These are phyloP conservation scores for Alethe diademata DNA, from an alignment of 2,113 vertebrate species.

Conservation along the genomic window DNA sequence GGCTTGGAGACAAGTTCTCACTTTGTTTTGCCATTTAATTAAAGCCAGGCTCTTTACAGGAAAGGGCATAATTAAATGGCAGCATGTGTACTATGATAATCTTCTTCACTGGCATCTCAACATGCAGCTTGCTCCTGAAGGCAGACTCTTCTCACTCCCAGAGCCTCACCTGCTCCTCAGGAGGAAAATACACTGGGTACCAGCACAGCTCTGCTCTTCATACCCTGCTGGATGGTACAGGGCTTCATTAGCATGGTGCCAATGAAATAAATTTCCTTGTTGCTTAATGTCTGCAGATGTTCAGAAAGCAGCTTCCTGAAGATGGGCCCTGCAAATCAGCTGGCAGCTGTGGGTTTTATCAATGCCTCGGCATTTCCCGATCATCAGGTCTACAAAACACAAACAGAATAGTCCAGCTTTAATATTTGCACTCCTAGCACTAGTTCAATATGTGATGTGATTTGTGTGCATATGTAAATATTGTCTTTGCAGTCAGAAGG, in stretches of 20 bases:
- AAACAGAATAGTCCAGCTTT: background rate
- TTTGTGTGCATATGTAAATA: conserved; percentile 38
- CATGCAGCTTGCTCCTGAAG: background rate
- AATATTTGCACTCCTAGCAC: background rate
- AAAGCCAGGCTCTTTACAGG: conserved; percentile 54
- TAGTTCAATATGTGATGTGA: background rate
- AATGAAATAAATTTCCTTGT: background rate
- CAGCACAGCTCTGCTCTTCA: background rate
- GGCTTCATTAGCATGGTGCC: background rate
- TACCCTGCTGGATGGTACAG: background rate
- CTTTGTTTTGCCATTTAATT: conserved; percentile 62
- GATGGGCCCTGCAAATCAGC: background rate
- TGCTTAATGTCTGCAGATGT: background rate
- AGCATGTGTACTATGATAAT: background rate
- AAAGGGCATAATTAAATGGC: conserved; percentile 49
- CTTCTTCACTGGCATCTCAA: background rate
- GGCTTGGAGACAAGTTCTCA: conserved; percentile 53
- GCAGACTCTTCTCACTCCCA: background rate
- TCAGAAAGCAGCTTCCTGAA: background rate
- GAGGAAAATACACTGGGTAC: background rate
- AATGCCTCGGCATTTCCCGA: background rate
- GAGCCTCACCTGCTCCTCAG: background rate
- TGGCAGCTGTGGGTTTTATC: background rate
- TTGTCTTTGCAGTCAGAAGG: conserved; percentile 9
- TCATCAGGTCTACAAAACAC: background rate